Evolutionary conservation across 2,888 invertebrate genomes (phyloP).

Genomic region (Oscheius myriophilus): DNA sequence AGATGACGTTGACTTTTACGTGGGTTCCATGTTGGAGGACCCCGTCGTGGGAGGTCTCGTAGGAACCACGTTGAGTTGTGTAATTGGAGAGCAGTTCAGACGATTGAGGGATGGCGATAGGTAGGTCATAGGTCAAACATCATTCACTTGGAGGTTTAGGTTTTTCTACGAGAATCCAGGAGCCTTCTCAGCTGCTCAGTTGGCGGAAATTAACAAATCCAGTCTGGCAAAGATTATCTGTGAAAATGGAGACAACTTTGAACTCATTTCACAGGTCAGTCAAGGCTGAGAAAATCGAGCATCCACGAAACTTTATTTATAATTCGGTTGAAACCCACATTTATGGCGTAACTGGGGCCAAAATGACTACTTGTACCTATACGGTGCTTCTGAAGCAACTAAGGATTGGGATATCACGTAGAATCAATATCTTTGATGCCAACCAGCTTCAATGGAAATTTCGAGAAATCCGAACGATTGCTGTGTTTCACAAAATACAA

Average conservation of each 20-base stretch:
- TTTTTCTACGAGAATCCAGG: constrained; percentile 74
- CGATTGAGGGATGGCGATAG: constrained; percentile 74
- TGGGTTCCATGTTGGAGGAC: constrained; percentile 74
- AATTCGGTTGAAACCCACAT: too few relatives aligned
- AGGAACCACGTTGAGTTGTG: constrained; percentile 74
- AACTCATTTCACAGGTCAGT: constrained; percentile 46
- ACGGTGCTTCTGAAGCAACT: too few relatives aligned
- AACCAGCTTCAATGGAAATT: too few relatives aligned
- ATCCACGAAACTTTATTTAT: not conserved
- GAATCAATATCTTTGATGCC: too few relatives aligned
- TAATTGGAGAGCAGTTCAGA: constrained; percentile 74
- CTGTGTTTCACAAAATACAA: too few relatives aligned
- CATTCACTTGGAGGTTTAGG: constrained; percentile 53
- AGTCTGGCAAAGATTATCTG: constrained; percentile 87
- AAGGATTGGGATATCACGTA: too few relatives aligned
- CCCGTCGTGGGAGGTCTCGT: constrained; percentile 73
- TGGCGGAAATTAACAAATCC: constrained; percentile 84
- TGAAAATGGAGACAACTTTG: constrained; percentile 77
- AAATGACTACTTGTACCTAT: too few relatives aligned
- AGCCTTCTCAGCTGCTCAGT: constrained; percentile 75
- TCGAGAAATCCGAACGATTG: too few relatives aligned
- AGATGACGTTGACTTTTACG: constrained; percentile 75
- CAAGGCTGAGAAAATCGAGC: not conserved
- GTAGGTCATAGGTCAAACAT: constrained; percentile 54
- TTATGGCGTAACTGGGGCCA: too few relatives aligned